phyloP scores from a whole-genome alignment of 30 jellyfish, hydroid and myxozoan species.

The Pseudorhiza aurosa region DNA sequence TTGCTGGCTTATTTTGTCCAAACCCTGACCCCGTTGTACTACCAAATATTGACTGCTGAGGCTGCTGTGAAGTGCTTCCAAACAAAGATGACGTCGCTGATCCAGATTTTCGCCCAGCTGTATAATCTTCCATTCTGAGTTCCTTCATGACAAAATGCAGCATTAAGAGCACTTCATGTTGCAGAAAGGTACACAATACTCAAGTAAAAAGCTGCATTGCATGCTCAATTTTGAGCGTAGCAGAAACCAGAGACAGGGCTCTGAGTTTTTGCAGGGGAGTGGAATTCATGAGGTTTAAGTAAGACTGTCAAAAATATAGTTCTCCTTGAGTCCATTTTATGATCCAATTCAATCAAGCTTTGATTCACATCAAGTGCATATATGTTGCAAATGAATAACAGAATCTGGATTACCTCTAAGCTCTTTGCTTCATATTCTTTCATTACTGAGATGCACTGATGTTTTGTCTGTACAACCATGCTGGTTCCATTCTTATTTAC shows the following conservation, averaged over 20 bases:
- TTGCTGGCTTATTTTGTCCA: conserved; percentile 68
- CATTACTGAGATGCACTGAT: conserved; percentile 88
- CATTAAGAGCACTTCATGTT: too few species aligned
- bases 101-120: conserved; percentile 86
- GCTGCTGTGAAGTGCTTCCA: conserved; percentile 55
- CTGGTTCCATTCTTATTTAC: conserved; percentile 73
- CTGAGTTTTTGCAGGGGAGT: too few species aligned
- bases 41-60: conserved; percentile 86
- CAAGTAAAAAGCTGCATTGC: too few species aligned
- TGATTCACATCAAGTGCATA: neutral
- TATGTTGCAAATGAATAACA: neutral
- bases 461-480: conserved; percentile 76
- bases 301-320: too few species aligned
- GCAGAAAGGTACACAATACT: too few species aligned
- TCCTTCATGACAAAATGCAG: conserved; percentile 73
- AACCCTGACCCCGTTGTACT: conserved; percentile 64
- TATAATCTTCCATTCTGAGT: conserved; percentile 85
- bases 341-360: too few species aligned
- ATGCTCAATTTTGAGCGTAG: too few species aligned
- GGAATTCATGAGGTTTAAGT: too few species aligned
- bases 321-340: too few species aligned
- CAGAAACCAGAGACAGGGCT: too few species aligned
- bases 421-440: conserved; percentile 86
- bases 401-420: conserved; percentile 65
- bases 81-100: conserved; percentile 39